phyloP scores from a whole-genome alignment of 1,140 invertebrate genomes.

The Orchesella cincta region DNA sequence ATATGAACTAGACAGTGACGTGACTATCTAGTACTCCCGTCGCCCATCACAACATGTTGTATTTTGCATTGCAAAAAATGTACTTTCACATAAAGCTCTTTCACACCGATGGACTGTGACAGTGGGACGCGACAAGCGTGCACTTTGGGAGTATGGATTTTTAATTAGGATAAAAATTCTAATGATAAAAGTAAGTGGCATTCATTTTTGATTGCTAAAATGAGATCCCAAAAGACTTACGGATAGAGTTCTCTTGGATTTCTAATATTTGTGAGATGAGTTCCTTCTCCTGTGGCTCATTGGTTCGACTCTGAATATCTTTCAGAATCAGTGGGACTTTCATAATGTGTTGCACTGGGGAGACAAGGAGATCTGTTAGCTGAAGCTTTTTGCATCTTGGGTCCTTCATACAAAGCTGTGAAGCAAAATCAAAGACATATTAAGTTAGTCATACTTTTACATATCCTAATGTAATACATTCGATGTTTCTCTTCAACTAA shows the following conservation, averaged over 20 bases:
- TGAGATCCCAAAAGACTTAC: conserved; percentile 57
- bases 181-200: neutral
- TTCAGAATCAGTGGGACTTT: conserved; percentile 67
- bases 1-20: too few relatives aligned
- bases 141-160: too few relatives aligned
- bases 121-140: too few relatives aligned
- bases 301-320: conserved; percentile 65
- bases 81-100: neutral
- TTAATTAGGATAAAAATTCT: neutral
- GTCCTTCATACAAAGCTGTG: conserved; percentile 65
- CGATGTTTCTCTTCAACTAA: too few relatives aligned
- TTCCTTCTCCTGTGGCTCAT: conserved; percentile 60
- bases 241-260: conserved; percentile 65
- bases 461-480: too few relatives aligned
- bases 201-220: neutral
- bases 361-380: conserved; percentile 67
- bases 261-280: conserved; percentile 64
- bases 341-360: conserved; percentile 72
- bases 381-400: conserved; percentile 67
- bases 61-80: too few relatives aligned
- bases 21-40: too few relatives aligned
- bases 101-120: too few relatives aligned
- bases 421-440: conserved; percentile 37
- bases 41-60: too few relatives aligned
- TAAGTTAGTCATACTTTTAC: neutral